phyloP scores from a whole-genome alignment of 2,888 invertebrate genomes.

The Rhogogaster chlorosoma region DNA sequence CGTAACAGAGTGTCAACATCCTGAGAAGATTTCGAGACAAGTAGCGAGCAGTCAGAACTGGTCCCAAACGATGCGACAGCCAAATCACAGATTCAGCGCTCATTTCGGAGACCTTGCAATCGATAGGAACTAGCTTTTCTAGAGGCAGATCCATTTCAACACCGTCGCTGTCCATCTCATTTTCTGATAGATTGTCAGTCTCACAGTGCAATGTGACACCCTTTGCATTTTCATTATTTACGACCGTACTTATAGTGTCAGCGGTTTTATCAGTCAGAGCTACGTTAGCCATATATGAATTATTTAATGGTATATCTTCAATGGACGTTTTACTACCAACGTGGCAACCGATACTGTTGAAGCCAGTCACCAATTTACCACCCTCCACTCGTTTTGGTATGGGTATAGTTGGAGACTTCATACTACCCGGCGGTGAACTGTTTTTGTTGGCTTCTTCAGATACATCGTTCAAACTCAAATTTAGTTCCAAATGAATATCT shows the following conservation, averaged over 20 bases:
- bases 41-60: constrained; percentile 94
- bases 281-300: constrained; percentile 57
- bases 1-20: constrained; percentile 96
- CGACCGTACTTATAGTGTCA: constrained; percentile 77
- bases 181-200: constrained; percentile 50
- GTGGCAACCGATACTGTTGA: constrained; percentile 82
- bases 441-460: constrained; percentile 73
- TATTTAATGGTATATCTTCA: constrained; percentile 68
- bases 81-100: constrained; percentile 93
- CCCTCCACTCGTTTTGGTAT: constrained; percentile 80
- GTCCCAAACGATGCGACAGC: constrained; percentile 95
- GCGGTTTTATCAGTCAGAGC: constrained; percentile 15
- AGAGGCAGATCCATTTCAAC: constrained; percentile 30
- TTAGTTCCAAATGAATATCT: constrained; percentile 76
- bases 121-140: constrained; percentile 63
- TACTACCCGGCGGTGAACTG: constrained; percentile 68
- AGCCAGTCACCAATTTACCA: constrained; percentile 79
- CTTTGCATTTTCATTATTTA: constrained; percentile 66
- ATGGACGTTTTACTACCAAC: constrained; percentile 82
- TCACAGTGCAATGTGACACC: constrained; percentile 41
- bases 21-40: constrained; percentile 94
- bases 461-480: constrained; percentile 78
- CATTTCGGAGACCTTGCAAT: constrained; percentile 89
- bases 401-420: constrained; percentile 86
- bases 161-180: constrained; percentile 1